phyloP scores from a whole-genome alignment of 1,140 invertebrate species.

The Drosophila santomea region DNA sequence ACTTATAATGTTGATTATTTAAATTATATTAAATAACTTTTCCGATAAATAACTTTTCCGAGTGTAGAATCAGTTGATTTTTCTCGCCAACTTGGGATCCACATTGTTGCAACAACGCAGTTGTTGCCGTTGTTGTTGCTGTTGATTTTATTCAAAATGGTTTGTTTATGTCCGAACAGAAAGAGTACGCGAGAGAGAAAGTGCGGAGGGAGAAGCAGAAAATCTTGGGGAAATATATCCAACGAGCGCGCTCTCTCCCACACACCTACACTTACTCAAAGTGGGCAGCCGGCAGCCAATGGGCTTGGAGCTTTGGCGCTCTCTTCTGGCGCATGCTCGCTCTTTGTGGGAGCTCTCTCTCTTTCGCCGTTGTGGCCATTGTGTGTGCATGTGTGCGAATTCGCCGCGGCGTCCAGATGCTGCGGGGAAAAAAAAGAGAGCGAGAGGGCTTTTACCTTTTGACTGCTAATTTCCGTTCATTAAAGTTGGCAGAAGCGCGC shows the following conservation, averaged over 20 bases:
- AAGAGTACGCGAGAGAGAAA: constrained; percentile 3
- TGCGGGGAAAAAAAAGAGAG: neutral
- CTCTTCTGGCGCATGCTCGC: constrained; percentile 52
- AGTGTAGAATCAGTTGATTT: constrained; percentile 22
- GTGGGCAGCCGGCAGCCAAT: constrained; percentile 49
- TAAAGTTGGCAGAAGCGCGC: constrained; percentile 75
- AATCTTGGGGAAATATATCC: constrained; percentile 35
- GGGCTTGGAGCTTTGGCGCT: constrained; percentile 57
- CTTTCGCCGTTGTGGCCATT: constrained; percentile 1
- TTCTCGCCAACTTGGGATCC: constrained; percentile 53
- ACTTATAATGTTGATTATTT: no score
- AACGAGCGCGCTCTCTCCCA: constrained; percentile 28
- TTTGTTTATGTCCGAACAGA: constrained; percentile 73
- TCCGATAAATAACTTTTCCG: neutral
- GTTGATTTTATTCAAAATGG: constrained; percentile 83
- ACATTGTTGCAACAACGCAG: constrained; percentile 49
- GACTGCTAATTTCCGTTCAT: constrained; percentile 82
- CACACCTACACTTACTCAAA: constrained; percentile 23
- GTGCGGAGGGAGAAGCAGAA: constrained; percentile 29
- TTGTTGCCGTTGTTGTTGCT: constrained; percentile 15
- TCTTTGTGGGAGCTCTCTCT: constrained; percentile 11
- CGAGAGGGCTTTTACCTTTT: constrained; percentile 72
- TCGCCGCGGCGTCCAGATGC: constrained; percentile 36
- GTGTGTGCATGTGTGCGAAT: constrained; percentile 5
- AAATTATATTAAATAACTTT: no score